Base-by-base conservation (phyloP, 2,113 vertebrate species). In the Marmota flaviventris region DNA sequence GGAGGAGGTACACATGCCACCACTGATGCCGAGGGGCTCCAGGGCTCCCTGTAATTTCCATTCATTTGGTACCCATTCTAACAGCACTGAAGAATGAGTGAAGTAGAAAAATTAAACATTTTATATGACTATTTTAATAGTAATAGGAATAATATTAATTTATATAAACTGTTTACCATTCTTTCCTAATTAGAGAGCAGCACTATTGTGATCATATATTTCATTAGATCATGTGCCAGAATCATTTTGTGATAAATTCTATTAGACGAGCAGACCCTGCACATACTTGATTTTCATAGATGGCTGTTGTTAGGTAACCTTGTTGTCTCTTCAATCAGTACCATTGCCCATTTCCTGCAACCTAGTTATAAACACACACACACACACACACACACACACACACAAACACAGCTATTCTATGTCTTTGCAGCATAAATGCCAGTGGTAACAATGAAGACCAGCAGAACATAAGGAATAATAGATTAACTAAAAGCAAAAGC, bases 131-230 rank as follows among this genome's bases (percentile, higher is more conserved):
- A 56, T 12, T 45, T 69, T 85, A 70, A 51, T 87, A 79, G 29
- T 51, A 96, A 86, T 58, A 53, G 42, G 79, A 86, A 84, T 86
- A 86, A 61, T 82, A 48, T 91, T 85, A 93, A 76, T 93, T 96
- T 94, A 69, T 83, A 70, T 39, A 58, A 93, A 91, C 42, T 86
- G 27, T 83, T 97, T 86, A 79, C 18, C 83, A 56, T 95, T 91
- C 37, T 91, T 81, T 83, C 17, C 29, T 85, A 93, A 92, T 73
- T 89, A 96, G 75, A 96, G 69, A 95, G 61, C 4, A 79, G 29
- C 29, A 87, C 42, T 67, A 10, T 58, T 91, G 65, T 75, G 79
- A 85, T 91, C 77, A 61, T 84, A 12, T 53, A 75, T 95, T 76
- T 93, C 61, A 73, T 51, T 78, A 94, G 87, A 77, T 89, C 56